phyloP scores from a whole-genome alignment of 1,140 invertebrate genomes.

The Lordiphosa mommai region DNA sequence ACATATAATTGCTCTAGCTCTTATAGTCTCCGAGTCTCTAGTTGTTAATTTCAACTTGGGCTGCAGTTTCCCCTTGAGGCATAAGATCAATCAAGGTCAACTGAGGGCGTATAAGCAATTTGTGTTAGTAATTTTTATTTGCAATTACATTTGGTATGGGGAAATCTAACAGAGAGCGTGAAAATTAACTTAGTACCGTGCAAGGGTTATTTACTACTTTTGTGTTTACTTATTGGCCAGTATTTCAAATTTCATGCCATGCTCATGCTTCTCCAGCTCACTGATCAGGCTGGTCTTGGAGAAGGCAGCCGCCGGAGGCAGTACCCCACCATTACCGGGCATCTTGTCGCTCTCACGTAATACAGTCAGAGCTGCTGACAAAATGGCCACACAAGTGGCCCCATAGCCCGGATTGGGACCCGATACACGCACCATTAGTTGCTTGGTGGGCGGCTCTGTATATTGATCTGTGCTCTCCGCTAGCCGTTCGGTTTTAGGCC shows the following conservation, averaged over 20 bases:
- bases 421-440: conserved; percentile 83
- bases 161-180: neutral
- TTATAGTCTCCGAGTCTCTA: too few species aligned
- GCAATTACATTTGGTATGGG: neutral
- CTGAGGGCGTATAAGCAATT: neutral
- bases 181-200: neutral
- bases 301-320: conserved; percentile 73
- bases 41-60: neutral
- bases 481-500: conserved; percentile 85
- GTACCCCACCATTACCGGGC: conserved; percentile 83
- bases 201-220: neutral
- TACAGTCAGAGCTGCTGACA: conserved; percentile 88
- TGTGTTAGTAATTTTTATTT: neutral
- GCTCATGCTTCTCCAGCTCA: conserved; percentile 74
- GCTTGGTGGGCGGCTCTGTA: conserved; percentile 84
- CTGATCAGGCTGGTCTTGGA: conserved; percentile 74
- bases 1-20: too few species aligned
- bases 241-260: conserved; percentile 78
- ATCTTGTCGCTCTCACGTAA: conserved; percentile 89
- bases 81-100: neutral
- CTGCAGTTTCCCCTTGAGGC: neutral
- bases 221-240: conserved; percentile 61
- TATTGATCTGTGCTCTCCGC: conserved; percentile 83
- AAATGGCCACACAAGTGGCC: conserved; percentile 85
- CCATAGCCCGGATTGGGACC: conserved; percentile 91